Conservation (phyloP, 2,797 vertebrate genomes). For the Ptychadena robeensis region DNA sequence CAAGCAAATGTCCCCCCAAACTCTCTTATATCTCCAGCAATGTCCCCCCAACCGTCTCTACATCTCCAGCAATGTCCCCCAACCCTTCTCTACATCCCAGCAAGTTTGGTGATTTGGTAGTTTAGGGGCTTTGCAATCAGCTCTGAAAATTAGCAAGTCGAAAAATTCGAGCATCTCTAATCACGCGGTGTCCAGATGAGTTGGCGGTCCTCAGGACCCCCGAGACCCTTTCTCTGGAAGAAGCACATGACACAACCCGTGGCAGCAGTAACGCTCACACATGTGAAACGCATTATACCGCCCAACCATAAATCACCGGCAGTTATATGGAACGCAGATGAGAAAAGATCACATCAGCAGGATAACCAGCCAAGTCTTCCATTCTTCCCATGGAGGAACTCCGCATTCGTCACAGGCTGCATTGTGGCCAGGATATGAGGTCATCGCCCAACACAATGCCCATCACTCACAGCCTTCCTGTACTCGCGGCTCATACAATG, state of each 20-base stretch:
- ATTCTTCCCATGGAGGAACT: not conserved
- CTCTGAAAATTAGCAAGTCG: no score
- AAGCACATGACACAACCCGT: not conserved
- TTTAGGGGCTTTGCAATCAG: no score
- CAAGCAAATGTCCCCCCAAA: no score
- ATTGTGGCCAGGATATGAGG: slow-evolving; percentile 45
- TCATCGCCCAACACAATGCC: slow-evolving; percentile 38
- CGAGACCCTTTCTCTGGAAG: not conserved
- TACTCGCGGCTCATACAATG: not conserved
- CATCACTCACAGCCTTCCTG: slow-evolving; percentile 16
- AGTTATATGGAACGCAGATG: not conserved
- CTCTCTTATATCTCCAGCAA: no score
- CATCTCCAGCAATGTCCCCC: no score
- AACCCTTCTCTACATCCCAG: no score
- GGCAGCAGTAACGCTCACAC: not conserved
- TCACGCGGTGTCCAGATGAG: not conserved
- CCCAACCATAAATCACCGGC: not conserved
- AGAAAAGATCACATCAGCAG: not conserved
- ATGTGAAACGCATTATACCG: not conserved
- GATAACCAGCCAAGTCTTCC: not conserved
- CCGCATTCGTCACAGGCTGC: not conserved
- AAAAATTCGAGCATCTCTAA: no score
- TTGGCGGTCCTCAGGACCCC: not conserved
- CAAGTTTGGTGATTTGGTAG: no score
- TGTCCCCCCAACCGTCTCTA: no score